Base-by-base conservation (phyloP, 2,797 vertebrate genomes). In the Acropternis orthonyx region DNA sequence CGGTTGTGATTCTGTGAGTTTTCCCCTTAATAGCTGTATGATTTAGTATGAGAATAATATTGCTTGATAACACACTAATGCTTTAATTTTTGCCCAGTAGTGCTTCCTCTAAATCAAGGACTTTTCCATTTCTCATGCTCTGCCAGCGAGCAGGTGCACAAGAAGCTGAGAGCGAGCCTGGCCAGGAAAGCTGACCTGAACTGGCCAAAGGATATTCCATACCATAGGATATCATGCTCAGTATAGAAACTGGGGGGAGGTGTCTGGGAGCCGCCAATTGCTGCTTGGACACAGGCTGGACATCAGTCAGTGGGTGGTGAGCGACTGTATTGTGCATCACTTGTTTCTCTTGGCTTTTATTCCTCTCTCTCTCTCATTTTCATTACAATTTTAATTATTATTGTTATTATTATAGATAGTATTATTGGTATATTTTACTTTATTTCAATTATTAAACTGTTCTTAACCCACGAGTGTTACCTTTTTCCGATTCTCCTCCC, bases 401-500 rank as follows among this genome's bases (percentile, higher is more conserved):
- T 43, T 75, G 13, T 28, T 36, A n/a, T 34, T 26, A 51, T 30
- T 44, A 4, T 7, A 23, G 30, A 12, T 22, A 71, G 7, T 22
- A 39, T 71, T 51, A 71, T 14, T 26, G 14, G 3, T 30, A 30
- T 34, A 10, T 58, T 51, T 65, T 39, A 44, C 49, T 71, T 56
- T 71, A 34, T 65, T 71, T 51, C 37, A 46, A 2, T 52, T 83
- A 27, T 12, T 58, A 39, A 65, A 12, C n/a, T 71, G 14, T 39
- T 71, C 17, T 58, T 58, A 89, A 6, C 28, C 12, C n/a, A 13
- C 0, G 0, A n/a, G 20, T 28, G 66, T 59, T 46, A 46, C 10
- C 2, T 54, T 84, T 54, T 66, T 24, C 30, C 0, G 0, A 1
- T 54, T 36, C 8, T 90, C 37, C 28, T 58, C 19, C 6, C 39